Conservation (phyloP, 2,888 invertebrate species). For the Esperia sulphurella region DNA sequence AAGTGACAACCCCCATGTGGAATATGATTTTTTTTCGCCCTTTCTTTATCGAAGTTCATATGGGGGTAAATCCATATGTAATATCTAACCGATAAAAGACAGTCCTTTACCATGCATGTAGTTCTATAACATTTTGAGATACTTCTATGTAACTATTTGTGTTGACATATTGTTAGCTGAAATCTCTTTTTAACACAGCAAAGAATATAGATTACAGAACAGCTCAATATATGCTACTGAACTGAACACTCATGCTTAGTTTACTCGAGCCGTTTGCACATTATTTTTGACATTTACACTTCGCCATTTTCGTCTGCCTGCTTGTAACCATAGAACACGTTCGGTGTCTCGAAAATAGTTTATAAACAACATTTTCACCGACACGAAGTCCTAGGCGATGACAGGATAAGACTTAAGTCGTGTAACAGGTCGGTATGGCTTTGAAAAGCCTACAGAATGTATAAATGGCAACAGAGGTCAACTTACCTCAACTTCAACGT, state of each 20-base stretch:
- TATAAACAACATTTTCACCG: neutral
- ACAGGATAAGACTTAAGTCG: neutral
- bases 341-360: slow-evolving; percentile 2
- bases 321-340: slow-evolving; percentile 17
- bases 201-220: slow-evolving; percentile 3
- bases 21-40: too few species aligned
- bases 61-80: too few species aligned
- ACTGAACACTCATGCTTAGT: slow-evolving; percentile 21
- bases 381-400: too few species aligned
- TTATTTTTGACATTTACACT: slow-evolving; percentile 45
- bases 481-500: slow-evolving; percentile 69
- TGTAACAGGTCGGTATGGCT: neutral
- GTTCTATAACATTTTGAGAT: too few species aligned
- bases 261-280: slow-evolving; percentile 24
- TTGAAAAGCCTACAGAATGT: slow-evolving; percentile 27
- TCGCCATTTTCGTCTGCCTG: slow-evolving; percentile 53
- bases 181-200: too few species aligned
- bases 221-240: slow-evolving; percentile 5
- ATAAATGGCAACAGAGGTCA: slow-evolving; percentile 54
- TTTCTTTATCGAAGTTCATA: too few species aligned
- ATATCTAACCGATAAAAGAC: too few species aligned
- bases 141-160: too few species aligned
- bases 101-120: too few species aligned
- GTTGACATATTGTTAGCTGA: too few species aligned
- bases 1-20: too few species aligned